Percentiles rank a stretch among this genome's conserved stretches.
Evolutionary conservation across 2,797 vertebrate genomes (phyloP).

Genomic region (Pempheris klunzingeri): DNA sequence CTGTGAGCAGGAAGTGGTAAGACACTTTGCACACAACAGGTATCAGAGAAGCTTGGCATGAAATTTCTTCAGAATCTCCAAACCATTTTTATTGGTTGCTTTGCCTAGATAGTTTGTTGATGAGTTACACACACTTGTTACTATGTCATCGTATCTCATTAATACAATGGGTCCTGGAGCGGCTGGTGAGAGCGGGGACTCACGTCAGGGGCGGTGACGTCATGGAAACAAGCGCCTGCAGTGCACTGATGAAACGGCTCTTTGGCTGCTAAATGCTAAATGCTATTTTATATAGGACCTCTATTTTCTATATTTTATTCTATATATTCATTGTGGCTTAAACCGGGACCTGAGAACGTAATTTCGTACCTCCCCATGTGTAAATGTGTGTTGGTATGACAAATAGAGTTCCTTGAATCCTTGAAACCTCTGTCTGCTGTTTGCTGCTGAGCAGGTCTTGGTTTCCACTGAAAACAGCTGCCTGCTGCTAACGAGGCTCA

Average conservation of each 20-base stretch:
- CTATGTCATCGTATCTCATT: background rate
- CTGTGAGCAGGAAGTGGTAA: conserved; percentile 65
- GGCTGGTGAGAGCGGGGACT: background rate
- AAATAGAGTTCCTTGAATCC: no score
- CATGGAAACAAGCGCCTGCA: background rate
- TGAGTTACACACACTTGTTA: background rate
- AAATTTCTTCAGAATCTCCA: background rate
- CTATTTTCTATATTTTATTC: no score
- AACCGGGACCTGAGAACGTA: no score
- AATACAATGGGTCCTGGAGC: background rate
- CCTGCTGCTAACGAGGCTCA: no score
- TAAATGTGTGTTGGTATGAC: no score
- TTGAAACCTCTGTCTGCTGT: no score
- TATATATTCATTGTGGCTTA: no score
- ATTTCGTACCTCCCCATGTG: no score
- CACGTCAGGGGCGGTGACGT: background rate
- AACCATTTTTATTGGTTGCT: no score
- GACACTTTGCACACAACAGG: conserved; percentile 52
- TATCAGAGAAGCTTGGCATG: conserved; percentile 12
- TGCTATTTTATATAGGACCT: no score
- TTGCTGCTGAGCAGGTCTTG: no score
- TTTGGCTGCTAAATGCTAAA: background rate
- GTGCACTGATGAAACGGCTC: background rate
- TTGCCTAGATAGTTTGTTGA: no score
- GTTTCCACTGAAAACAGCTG: background rate